These are phyloP conservation scores for Ovis canadensis DNA, from an alignment of 2,113 vertebrate genomes.

Conservation along the genomic window DNA sequence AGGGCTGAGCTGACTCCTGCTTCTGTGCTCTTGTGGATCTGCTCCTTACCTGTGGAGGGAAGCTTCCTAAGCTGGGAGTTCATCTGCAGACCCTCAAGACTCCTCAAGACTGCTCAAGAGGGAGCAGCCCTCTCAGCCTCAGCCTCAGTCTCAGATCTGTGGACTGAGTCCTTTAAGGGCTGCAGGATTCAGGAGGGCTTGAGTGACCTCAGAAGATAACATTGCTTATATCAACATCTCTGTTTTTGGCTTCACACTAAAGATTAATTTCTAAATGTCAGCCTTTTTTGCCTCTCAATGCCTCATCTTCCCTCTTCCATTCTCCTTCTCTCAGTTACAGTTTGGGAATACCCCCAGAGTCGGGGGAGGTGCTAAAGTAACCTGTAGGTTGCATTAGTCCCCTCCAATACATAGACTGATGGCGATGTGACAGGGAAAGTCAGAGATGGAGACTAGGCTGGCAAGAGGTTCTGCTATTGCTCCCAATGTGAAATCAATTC, in stretches of 20 bases:
- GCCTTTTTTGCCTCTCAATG: background rate
- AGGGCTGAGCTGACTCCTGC: background rate
- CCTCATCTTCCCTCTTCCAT: background rate
- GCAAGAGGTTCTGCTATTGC: background rate
- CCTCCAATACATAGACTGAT: background rate
- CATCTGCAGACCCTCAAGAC: background rate
- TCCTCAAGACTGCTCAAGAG: background rate
- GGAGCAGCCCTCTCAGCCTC: background rate
- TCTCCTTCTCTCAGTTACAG: background rate
- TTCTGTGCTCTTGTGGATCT: background rate
- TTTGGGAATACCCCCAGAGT: background rate
- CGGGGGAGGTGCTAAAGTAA: background rate
- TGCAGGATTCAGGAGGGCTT: background rate
- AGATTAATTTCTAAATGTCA: background rate
- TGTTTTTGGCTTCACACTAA: background rate
- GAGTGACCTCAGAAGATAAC: background rate
- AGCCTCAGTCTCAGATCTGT: background rate
- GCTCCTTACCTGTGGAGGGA: background rate
- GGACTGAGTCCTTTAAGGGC: background rate
- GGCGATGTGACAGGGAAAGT: background rate
- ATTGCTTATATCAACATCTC: background rate
- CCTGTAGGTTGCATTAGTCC: background rate
- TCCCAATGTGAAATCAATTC: background rate
- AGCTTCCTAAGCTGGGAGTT: background rate
- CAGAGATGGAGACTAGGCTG: background rate